Evolutionary conservation across 2,797 vertebrate genomes (phyloP).

Genomic region (Mycteria americana): DNA sequence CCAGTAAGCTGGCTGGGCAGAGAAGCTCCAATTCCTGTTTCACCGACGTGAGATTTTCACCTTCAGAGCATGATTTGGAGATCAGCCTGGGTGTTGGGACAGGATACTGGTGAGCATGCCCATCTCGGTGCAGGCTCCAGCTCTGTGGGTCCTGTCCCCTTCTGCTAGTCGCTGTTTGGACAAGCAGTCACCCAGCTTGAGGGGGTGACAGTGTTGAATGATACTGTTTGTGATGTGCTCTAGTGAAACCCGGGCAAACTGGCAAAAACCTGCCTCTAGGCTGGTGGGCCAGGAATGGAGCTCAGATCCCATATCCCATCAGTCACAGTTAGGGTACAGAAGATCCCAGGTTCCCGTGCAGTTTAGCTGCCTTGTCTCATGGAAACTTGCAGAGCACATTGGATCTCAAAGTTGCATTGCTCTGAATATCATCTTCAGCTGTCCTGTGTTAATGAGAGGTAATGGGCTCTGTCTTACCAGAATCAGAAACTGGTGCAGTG

Average conservation of each 20-base stretch:
- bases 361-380: neutral
- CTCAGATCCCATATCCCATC: neutral
- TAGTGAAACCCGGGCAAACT: neutral
- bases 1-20: neutral
- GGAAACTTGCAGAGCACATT: neutral
- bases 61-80: neutral
- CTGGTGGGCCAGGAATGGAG: neutral
- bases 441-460: neutral
- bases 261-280: neutral
- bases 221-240: neutral
- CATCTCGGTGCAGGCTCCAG: rapidly evolving
- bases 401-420: neutral
- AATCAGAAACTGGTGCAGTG: neutral
- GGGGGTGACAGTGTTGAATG: neutral
- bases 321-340: rapidly evolving
- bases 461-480: neutral
- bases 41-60: neutral
- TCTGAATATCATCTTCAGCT: neutral
- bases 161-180: neutral
- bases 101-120: neutral
- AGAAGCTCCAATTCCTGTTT: neutral
- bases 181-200: neutral
- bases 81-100: neutral
- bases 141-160: neutral
- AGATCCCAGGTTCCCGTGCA: neutral